A percentile compares a stretch with the other conserved stretches of the same genome.
Conservation (phyloP, 2,797 vertebrate species). For the Pyrocephalus nanus region DNA sequence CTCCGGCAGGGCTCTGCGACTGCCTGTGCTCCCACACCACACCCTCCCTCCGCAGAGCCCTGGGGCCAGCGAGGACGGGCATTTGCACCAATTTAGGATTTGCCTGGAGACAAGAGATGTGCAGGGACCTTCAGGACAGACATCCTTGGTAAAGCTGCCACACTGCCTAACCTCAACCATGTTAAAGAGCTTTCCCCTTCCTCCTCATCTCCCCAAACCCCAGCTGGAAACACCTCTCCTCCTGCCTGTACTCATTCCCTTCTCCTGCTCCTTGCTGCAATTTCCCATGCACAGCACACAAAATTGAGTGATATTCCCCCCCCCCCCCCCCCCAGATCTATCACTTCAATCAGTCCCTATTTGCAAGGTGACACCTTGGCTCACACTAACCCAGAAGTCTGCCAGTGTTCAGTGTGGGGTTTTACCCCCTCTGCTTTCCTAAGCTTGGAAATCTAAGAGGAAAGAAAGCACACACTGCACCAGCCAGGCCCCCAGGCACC, state of each 20-base stretch:
- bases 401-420: fast-evolving
- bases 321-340: neutral
- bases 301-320: neutral
- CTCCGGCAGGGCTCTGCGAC: neutral
- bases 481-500: neutral
- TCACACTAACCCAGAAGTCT: neutral
- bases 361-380: neutral
- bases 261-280: neutral
- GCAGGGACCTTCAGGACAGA: neutral
- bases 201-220: neutral
- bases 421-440: neutral
- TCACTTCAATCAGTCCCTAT: neutral
- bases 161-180: neutral
- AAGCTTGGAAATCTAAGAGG: neutral
- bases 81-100: neutral
- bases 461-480: neutral
- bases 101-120: neutral
- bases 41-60: neutral
- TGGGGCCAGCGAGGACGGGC: neutral
- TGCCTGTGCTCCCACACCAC: neutral
- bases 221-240: neutral
- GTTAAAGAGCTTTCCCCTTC: fast-evolving
- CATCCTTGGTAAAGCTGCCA: neutral
- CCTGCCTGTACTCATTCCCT: fast-evolving
- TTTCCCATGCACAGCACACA: neutral